Evolutionary conservation across 2,113 vertebrate genomes (phyloP).

Genomic region (Ancistrus triradiatus): DNA sequence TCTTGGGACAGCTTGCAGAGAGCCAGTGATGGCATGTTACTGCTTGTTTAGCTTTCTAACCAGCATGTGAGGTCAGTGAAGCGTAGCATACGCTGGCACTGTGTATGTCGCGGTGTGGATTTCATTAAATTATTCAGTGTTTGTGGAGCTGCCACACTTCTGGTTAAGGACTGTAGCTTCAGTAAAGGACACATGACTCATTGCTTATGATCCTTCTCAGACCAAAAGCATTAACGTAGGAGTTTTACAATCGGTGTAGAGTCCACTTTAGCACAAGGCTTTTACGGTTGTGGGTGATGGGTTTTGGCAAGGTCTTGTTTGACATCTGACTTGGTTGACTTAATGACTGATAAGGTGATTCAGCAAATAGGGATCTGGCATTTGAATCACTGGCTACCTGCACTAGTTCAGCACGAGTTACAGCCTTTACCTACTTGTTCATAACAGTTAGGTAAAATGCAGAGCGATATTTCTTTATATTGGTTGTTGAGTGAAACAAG

Average conservation of each 20-base stretch:
- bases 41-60: background rate
- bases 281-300: too few relatives aligned
- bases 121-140: conserved; percentile 44
- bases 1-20: too few relatives aligned
- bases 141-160: conserved; percentile 10
- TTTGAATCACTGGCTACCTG: too few relatives aligned
- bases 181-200: background rate
- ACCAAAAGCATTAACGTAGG: background rate
- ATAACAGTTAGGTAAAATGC: too few relatives aligned
- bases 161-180: background rate
- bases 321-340: too few relatives aligned
- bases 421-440: too few relatives aligned
- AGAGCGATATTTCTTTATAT: too few relatives aligned
- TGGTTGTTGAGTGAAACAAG: too few relatives aligned
- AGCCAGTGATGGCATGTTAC: background rate
- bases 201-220: background rate
- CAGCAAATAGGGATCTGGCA: too few relatives aligned
- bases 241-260: background rate
- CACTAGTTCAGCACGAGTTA: too few relatives aligned
- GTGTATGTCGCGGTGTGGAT: conserved; percentile 36
- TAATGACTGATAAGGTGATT: too few relatives aligned
- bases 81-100: conserved; percentile 1
- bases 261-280: background rate
- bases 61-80: background rate
- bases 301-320: too few relatives aligned